phyloP scores from a whole-genome alignment of 2,888 invertebrate genomes.

The Conchocele bisecta region DNA sequence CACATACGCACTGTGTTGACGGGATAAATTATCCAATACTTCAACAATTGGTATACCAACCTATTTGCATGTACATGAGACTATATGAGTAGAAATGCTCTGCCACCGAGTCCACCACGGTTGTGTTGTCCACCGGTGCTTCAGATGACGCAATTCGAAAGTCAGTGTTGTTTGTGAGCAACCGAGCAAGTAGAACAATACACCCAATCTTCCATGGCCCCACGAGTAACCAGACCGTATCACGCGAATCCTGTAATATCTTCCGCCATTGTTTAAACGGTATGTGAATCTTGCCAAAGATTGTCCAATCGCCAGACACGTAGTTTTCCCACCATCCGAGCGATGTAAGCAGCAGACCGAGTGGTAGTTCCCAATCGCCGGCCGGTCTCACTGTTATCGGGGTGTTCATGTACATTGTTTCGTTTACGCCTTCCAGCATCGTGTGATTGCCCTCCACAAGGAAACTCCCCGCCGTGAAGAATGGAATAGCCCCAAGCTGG shows the following conservation, averaged over 20 bases:
- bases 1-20: too few species aligned
- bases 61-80: constrained; percentile 74
- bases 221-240: constrained; percentile 70
- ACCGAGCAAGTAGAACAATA: constrained; percentile 65
- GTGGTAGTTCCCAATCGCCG: constrained; percentile 92
- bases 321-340: constrained; percentile 99
- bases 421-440: constrained; percentile 58
- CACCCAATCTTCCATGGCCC: constrained; percentile 74
- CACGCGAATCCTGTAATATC: constrained; percentile 70
- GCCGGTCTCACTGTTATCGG: constrained; percentile 78
- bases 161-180: constrained; percentile 64
- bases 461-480: constrained; percentile 63
- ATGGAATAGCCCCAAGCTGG: constrained; percentile 68
- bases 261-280: constrained; percentile 73
- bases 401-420: constrained; percentile 44
- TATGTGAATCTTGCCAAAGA: constrained; percentile 68
- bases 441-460: constrained; percentile 61
- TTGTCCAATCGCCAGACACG: constrained; percentile 84
- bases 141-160: constrained; percentile 57
- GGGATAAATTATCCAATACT: too few species aligned
- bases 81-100: constrained; percentile 70
- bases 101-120: constrained; percentile 28
- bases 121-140: constrained; percentile 48
- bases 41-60: too few species aligned
- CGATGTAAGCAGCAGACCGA: constrained; percentile 92